Base-by-base conservation (phyloP, 1,140 invertebrate genomes). In the Palaemon carinicauda region DNA sequence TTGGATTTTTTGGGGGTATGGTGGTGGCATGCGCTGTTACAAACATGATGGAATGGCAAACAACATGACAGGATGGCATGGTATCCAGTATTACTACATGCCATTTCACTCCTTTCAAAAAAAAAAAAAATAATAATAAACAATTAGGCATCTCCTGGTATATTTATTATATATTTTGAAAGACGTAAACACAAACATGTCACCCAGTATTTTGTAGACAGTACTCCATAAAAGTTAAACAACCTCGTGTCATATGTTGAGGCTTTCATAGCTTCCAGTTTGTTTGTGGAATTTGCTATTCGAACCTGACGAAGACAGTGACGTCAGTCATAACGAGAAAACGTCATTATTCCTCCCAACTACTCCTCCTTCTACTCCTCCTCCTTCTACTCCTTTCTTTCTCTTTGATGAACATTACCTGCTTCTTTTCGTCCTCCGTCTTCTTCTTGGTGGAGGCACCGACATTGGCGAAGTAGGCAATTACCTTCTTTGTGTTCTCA, bases 401-500 rank as follows among this genome's bases (percentile, higher is more conserved):
- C 54, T 73, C 7, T 27, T 5, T 24, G 19, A 10, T 5, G 5
- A 60, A 79, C 54, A 85, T 87, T 81, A 89, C 88, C 88, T 89
- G 88, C 74, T 89, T 89, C 81, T 85, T 89, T 80, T 90, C 88
- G 41, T 56, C 87, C 17, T 69, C 79, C 74, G n/a, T n/a, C n/a
- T 90, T 88, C 75, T 89, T 89, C 82, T 90, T 90, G 82, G 71
- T 82, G 56, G 96, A 96, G 80, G 96, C 96, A 93, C 96, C 97
- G 89, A 98, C 97, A 91, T 96, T 97, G 92, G 97, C 97, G 93
- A 98, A 98, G 94, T 98, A 99, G 91, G 96, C 96, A 94, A 99
- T 98, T 94, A 99, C 98, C 93, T 99, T 99, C 94, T 99, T 99
- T 94, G 98, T 99, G 95, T 98, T 99, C 93, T 99, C 98, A 95